phyloP scores from a whole-genome alignment of 2,113 vertebrate species.

The Oreocharis arfaki region DNA sequence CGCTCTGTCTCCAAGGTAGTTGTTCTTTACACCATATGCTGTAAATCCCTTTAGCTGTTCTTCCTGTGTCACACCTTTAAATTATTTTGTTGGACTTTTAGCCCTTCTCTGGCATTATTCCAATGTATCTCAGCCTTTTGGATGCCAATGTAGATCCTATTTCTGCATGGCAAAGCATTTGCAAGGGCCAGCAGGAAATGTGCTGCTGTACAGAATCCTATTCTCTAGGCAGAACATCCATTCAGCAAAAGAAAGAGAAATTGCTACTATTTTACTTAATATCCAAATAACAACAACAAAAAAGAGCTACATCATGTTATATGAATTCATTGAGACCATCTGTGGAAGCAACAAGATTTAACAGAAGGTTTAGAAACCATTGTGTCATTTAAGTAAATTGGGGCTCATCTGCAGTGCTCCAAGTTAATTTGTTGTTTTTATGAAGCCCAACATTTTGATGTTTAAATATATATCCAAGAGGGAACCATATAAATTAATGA shows the following conservation, averaged over 20 bases:
- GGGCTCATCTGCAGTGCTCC: neutral
- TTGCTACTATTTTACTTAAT: neutral
- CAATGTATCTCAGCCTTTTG: neutral
- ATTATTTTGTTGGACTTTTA: neutral
- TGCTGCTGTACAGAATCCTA: neutral
- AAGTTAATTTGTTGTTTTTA: neutral
- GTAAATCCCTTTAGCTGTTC: neutral
- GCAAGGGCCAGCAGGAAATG: neutral
- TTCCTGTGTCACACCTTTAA: neutral
- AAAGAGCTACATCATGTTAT: neutral
- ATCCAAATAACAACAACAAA: neutral
- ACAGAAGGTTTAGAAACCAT: neutral
- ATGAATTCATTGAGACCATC: neutral
- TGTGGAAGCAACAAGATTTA: neutral
- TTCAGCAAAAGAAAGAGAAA: neutral
- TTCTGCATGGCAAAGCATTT: neutral
- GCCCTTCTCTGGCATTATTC: neutral
- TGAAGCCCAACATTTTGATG: neutral
- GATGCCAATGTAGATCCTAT: neutral
- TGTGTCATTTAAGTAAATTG: neutral
- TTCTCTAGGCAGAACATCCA: neutral
- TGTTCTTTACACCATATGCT: neutral
- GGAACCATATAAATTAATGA: neutral
- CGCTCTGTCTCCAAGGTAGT: accelerated
- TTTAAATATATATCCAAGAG: neutral